Conservation (phyloP, 23 tunicate genomes). For the Styela plicata region DNA sequence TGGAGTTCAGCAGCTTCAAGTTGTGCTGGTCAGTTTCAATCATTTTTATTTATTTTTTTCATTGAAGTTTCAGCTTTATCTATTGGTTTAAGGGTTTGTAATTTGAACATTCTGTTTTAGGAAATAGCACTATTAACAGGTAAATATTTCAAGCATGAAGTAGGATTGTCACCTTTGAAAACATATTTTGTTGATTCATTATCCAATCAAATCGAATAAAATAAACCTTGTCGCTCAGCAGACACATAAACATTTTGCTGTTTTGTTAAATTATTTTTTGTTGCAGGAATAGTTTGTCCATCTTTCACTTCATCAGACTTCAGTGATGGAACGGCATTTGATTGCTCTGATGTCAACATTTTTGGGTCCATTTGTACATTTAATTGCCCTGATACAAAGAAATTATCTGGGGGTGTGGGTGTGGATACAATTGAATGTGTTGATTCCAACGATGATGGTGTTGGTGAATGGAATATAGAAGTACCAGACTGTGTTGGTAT, state of each 20-base stretch:
- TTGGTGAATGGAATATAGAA: slow-evolving; percentile 26
- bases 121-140: too few species aligned
- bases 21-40: not conserved
- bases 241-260: too few species aligned
- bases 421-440: slow-evolving; percentile 9
- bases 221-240: too few species aligned
- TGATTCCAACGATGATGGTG: slow-evolving; percentile 18
- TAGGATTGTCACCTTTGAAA: too few species aligned
- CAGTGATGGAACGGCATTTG: not conserved
- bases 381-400: not conserved
- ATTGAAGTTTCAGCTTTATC: too few species aligned
- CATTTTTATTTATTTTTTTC: too few species aligned
- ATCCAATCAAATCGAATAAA: too few species aligned
- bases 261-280: too few species aligned
- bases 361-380: not conserved
- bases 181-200: too few species aligned
- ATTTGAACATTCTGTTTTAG: too few species aligned
- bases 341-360: not conserved
- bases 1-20: slow-evolving; percentile 2
- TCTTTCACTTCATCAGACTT: not conserved
- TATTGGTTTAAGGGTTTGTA: too few species aligned
- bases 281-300: not conserved
- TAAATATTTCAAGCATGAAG: too few species aligned
- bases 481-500: not conserved
- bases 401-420: not conserved